A percentile compares a stretch with the other conserved stretches of the same genome.
Evolutionary conservation across 2,113 vertebrate species (phyloP).

Genomic region (Mugil cephalus): DNA sequence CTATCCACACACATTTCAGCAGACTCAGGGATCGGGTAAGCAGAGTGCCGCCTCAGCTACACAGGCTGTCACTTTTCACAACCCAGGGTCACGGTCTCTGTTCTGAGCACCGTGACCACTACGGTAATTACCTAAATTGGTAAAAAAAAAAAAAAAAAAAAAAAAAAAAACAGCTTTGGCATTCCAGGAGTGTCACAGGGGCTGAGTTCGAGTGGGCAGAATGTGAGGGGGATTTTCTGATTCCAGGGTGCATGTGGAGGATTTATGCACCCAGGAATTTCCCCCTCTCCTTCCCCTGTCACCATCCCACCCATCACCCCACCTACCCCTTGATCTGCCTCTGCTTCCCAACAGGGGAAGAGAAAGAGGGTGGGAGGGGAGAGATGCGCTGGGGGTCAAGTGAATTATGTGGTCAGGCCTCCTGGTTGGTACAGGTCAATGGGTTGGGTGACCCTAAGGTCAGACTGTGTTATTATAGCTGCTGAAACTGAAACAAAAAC

Average conservation of each 20-base stretch:
- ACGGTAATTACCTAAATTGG: slow-evolving; percentile 79
- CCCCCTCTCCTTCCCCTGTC: slow-evolving; percentile 68
- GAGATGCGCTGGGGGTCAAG: slow-evolving; percentile 62
- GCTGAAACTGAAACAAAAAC: slow-evolving; percentile 59
- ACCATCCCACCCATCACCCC: slow-evolving; percentile 71
- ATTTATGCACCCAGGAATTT: slow-evolving; percentile 76
- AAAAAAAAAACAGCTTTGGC: too few relatives aligned
- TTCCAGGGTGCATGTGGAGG: slow-evolving; percentile 74
- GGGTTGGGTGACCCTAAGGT: slow-evolving; percentile 45
- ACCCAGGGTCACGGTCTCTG: slow-evolving; percentile 76
- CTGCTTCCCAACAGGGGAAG: slow-evolving; percentile 56
- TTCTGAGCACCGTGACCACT: slow-evolving; percentile 79
- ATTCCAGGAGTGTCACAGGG: slow-evolving; percentile 77
- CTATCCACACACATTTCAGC: too few relatives aligned
- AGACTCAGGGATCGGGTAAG: slow-evolving; percentile 12
- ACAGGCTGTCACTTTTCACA: slow-evolving; percentile 67
- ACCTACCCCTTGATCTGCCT: slow-evolving; percentile 73
- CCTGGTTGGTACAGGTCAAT: slow-evolving; percentile 58
- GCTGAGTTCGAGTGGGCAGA: slow-evolving; percentile 75
- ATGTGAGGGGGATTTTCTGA: slow-evolving; percentile 67
- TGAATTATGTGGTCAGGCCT: slow-evolving; percentile 65
- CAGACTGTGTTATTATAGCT: slow-evolving; percentile 34
- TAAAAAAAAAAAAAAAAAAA: slow-evolving; percentile 53
- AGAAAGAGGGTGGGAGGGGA: slow-evolving; percentile 62
- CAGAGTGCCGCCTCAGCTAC: slow-evolving; percentile 57